A percentile compares a stretch with the other conserved stretches of the same genome.
phyloP scores from a whole-genome alignment of 23 tunicate species.

The Aplidium turbinatum region DNA sequence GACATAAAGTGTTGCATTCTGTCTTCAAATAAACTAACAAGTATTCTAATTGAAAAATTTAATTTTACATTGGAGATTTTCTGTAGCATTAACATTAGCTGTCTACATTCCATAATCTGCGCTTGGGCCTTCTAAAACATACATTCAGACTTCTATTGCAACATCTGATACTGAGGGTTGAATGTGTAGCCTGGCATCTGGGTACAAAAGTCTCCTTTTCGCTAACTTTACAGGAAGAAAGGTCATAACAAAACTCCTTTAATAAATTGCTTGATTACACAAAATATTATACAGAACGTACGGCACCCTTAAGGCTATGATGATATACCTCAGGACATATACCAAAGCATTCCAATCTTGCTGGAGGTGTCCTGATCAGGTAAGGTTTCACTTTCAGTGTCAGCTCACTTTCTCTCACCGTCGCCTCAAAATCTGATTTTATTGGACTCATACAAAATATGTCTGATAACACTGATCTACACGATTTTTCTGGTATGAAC shows the following conservation, averaged over 20 bases:
- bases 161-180: no score
- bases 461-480: no score
- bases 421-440: slow-evolving; percentile 38
- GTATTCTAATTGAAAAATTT: no score
- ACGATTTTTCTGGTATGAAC: no score
- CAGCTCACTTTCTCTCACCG: slow-evolving; percentile 47
- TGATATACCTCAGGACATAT: slow-evolving; percentile 60
- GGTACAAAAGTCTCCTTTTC: no score
- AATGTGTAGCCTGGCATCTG: no score
- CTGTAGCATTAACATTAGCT: no score
- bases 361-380: slow-evolving; percentile 47
- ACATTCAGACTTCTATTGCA: no score
- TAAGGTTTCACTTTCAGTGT: slow-evolving; percentile 43
- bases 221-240: not conserved
- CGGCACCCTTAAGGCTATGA: not conserved
- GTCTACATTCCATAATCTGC: no score
- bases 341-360: slow-evolving; percentile 57
- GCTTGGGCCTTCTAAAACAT: no score
- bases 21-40: no score
- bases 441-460: not conserved
- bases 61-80: no score
- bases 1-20: not conserved
- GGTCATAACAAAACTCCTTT: not conserved
- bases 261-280: not conserved
- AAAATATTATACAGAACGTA: not conserved